Base-by-base conservation (phyloP, 2,888 invertebrate genomes). In the Drosophila setosimentum region DNA sequence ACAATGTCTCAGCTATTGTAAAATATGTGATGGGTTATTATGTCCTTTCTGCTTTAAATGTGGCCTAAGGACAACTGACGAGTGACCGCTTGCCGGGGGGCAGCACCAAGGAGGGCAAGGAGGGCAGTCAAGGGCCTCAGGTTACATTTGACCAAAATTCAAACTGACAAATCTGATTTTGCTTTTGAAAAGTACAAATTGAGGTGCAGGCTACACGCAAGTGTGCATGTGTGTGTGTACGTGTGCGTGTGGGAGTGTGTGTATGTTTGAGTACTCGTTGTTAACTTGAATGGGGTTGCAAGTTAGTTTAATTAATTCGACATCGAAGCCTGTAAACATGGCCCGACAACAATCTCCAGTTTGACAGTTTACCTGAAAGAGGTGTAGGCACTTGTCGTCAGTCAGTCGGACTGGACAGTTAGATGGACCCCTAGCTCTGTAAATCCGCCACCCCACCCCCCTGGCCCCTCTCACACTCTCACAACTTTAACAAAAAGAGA, bases 291-390 rank as follows among this genome's bases (percentile, higher is more conserved):
- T 59, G 55, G 68, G 69, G 66, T 78, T 67, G 73, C 83, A 80
- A 85, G 82, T 87, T 83, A 85, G 88, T 89, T 89, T 89, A 89
- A 91, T 89, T 89, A 89, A 89, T 91, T 80, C 89, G 75, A 79
- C 87, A 82, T 78, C 85, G 80, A 75, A 73, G 78, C 61, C 75
- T 87, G 90, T 87, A 74, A 90, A 87, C 89, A 85, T 73, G 73
- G 63, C 35, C 63, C 54, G 71, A 61, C 67, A 63, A 76, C 88
- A 68, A 73, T 66, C 68, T 59, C 29, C 60, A 73, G 72, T 68
- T 81, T 90, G 89, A 89, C 89, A 89, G 91, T 82, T 85, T 90
- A 89, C 91, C 83, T 73, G 88, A 90, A 89, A 89, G 83, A 85
- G 89, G 89, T 90, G 91, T 87, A 85, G 79, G 68, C 88, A 89